Evolutionary conservation across 1,140 invertebrate species (phyloP), one percentile per base, ranked within the genome.

Genomic region (Macrobrachium nipponense): DNA sequence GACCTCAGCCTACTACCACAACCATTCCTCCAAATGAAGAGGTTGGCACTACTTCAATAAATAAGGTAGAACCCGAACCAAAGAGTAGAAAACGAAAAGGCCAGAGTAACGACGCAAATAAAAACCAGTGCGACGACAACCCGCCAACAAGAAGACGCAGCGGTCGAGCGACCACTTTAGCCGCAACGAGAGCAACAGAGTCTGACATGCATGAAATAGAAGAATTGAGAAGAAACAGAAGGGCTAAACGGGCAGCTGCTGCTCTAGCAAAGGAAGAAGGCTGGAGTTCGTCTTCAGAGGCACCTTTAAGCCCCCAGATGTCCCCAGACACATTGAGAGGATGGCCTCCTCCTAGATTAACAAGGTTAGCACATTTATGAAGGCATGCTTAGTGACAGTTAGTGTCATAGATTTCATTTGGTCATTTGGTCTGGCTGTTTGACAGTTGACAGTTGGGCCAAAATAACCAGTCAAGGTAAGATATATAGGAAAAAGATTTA

Each of bases 291-390:
- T 88, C 87, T 11, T 88, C 87, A 51, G 87, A 88, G 72, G 87
- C 87, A 10, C 82, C 87, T 18, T 72, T 88, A 20, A 88, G 87
- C 61, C 87, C 87, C n/a, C 87, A 88, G 78, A 82, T 89, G 86
- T 89, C 88, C 20, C 88, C 88, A 20, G 88, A 89, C 51, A 87
- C 81, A 17, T 80, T 89, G 0, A 84, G 88, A 82, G 88, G 88
- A 36, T 89, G 88, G 88, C 88, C 88, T 58, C 88, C 88, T 23
- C 86, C 88, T 11, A 80, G 88, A 66, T 68, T 89, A 14, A 87
- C 88, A 59, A 89, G 88, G 88, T 89, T 60, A 70, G 82, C 58
- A 7, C 23, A 68, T 23, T 20, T 51, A 51, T 6, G 51, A 51
- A 51, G 51, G 51, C 51, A 51, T 51, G 51, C 51, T 51, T 51